Conservation (phyloP, 2,113 vertebrate species). For the Lepisosteus osseus region DNA sequence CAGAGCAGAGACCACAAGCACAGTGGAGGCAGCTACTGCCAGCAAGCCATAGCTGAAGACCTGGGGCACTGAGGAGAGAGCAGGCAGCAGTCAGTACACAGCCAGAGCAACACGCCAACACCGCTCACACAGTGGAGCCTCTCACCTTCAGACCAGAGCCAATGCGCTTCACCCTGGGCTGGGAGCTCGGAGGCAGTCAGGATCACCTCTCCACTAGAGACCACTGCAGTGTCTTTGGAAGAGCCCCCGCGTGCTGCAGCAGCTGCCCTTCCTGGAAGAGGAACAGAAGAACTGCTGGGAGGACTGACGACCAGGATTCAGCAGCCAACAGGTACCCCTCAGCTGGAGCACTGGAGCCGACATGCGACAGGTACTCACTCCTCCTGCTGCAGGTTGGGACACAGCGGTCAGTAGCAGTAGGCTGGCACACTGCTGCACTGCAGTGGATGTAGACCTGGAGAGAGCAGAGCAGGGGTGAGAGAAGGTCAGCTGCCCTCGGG, state of each 20-base stretch:
- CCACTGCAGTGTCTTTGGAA: conserved; percentile 19
- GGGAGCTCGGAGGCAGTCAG: conserved; percentile 4
- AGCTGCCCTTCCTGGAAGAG: conserved; percentile 43
- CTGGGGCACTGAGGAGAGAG: no score
- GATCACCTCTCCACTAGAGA: conserved; percentile 39
- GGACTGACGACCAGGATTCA: no score
- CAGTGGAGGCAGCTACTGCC: no score
- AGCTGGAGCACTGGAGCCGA: not conserved
- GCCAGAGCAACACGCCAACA: no score
- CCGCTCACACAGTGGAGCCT: no score
- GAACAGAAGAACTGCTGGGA: not conserved
- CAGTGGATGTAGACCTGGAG: conserved; percentile 49
- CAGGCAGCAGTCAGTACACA: no score
- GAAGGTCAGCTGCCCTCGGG: no score
- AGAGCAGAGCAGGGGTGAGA: conserved; percentile 4
- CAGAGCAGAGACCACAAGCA: no score
- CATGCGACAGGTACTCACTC: conserved; percentile 34
- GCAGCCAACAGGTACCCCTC: not conserved
- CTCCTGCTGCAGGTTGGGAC: conserved; percentile 41
- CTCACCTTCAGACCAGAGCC: no score
- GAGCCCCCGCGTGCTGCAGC: not conserved
- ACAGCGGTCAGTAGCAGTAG: conserved; percentile 29
- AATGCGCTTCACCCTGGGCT: not conserved
- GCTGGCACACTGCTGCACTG: conserved; percentile 38
- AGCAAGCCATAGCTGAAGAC: no score